These are phyloP conservation scores for Myotis findleyi DNA, from an alignment of 2,797 vertebrate genomes.

Conservation along the genomic window DNA sequence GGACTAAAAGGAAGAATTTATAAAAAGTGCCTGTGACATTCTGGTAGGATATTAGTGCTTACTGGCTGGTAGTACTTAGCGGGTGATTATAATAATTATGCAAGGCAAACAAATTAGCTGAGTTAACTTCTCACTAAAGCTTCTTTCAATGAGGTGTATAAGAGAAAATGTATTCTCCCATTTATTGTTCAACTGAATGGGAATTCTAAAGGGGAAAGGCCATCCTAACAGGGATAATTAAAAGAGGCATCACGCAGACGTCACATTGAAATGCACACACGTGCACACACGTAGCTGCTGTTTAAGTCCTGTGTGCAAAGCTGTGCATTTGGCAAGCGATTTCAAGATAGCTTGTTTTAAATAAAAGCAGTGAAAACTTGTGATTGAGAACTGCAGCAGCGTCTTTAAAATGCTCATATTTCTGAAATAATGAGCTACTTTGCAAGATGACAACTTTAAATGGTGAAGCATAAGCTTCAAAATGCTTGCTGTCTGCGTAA, in stretches of 20 bases:
- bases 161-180: slow-evolving; percentile 69
- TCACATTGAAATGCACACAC: background rate
- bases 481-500: slow-evolving; percentile 79
- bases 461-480: slow-evolving; percentile 75
- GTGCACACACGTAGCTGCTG: background rate
- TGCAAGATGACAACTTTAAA: slow-evolving; percentile 82
- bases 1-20: slow-evolving; percentile 29
- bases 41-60: slow-evolving; percentile 68
- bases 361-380: slow-evolving; percentile 70
- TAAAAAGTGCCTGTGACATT: slow-evolving; percentile 48
- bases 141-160: slow-evolving; percentile 69
- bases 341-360: slow-evolving; percentile 69
- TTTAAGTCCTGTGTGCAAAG: slow-evolving; percentile 12
- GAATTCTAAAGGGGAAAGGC: slow-evolving; percentile 62
- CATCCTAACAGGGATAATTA: slow-evolving; percentile 62
- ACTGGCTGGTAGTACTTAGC: slow-evolving; percentile 70
- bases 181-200: slow-evolving; percentile 63
- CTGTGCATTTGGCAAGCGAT: slow-evolving; percentile 10
- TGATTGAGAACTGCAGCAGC: slow-evolving; percentile 75
- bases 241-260: slow-evolving; percentile 43
- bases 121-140: slow-evolving; percentile 78
- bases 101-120: slow-evolving; percentile 81
- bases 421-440: slow-evolving; percentile 84
- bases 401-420: slow-evolving; percentile 83
- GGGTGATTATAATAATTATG: slow-evolving; percentile 80